Evolutionary conservation across 2,113 vertebrate species (phyloP).

Genomic region (Dipodomys ordii): DNA sequence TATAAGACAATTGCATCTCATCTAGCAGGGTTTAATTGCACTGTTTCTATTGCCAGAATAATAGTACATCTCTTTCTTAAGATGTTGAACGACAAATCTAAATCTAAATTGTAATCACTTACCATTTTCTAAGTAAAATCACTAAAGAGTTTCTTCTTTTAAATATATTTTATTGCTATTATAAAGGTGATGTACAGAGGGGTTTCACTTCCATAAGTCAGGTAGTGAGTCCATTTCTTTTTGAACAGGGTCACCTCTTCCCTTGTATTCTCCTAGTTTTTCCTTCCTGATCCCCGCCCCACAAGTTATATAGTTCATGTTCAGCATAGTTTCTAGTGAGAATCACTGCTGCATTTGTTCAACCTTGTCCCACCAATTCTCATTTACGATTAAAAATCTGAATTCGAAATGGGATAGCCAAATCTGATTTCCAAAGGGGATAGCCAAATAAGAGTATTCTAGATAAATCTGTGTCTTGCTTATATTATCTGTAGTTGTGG

Average conservation of each 20-base stretch:
- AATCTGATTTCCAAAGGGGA: conserved; percentile 59
- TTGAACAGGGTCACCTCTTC: too few relatives aligned
- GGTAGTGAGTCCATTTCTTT: too few relatives aligned
- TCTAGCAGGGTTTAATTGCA: conserved; percentile 64
- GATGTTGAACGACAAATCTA: conserved; percentile 68
- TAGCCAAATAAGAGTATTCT: conserved; percentile 54
- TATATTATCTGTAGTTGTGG: conserved; percentile 12
- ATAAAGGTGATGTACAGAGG: too few relatives aligned
- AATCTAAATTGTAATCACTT: conserved; percentile 74
- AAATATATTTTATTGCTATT: too few relatives aligned
- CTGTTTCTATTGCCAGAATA: conserved; percentile 72
- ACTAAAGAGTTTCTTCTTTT: conserved; percentile 34
- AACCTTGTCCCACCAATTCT: too few relatives aligned
- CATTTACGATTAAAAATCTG: background rate
- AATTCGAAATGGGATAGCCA: conserved; percentile 55
- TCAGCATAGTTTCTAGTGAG: too few relatives aligned
- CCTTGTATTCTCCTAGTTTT: too few relatives aligned
- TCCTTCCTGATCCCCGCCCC: too few relatives aligned
- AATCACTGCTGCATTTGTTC: too few relatives aligned
- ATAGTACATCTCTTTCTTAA: conserved; percentile 61
- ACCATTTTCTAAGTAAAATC: conserved; percentile 69
- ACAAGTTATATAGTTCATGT: too few relatives aligned
- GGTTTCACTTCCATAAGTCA: too few relatives aligned
- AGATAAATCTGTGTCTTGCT: conserved; percentile 41
- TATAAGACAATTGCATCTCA: conserved; percentile 72